phyloP scores from a whole-genome alignment of 2,888 invertebrate species.

The Lepetodrilus schrolli region DNA sequence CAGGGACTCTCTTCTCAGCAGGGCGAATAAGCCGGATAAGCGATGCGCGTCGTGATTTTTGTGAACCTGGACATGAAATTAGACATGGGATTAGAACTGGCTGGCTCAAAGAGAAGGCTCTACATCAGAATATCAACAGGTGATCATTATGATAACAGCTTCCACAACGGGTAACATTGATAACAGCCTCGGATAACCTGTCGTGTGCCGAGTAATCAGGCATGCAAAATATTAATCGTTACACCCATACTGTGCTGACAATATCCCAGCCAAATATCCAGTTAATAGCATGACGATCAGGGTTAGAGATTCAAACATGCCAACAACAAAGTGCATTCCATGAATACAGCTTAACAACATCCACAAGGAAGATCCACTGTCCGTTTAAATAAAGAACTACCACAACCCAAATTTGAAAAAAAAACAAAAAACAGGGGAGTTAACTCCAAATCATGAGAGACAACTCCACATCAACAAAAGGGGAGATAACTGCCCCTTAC shows the following conservation, averaged over 20 bases:
- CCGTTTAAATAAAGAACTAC: too few relatives aligned
- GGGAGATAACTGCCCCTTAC: constrained; percentile 46
- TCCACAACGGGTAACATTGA: neutral
- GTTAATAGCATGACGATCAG: too few relatives aligned
- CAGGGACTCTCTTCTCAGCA: constrained; percentile 60
- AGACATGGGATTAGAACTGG: too few relatives aligned
- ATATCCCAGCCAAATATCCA: too few relatives aligned
- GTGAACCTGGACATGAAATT: constrained; percentile 41
- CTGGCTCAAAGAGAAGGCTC: neutral
- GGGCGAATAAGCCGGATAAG: constrained; percentile 66
- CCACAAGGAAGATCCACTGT: too few relatives aligned
- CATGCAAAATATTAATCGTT: too few relatives aligned
- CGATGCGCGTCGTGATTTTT: constrained; percentile 55
- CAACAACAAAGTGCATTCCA: too few relatives aligned
- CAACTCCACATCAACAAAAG: neutral
- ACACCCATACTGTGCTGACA: too few relatives aligned
- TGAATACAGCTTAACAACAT: too few relatives aligned
- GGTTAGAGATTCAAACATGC: too few relatives aligned
- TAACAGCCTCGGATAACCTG: neutral
- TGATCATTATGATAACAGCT: neutral
- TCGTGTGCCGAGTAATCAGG: too few relatives aligned
- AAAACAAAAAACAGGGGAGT: neutral
- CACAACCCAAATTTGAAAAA: too few relatives aligned
- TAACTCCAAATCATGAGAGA: neutral
- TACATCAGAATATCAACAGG: neutral